Evolutionary conservation across 2,888 invertebrate species (phyloP), one percentile per base, ranked within the genome.

Genomic region (Protonemura montana): DNA sequence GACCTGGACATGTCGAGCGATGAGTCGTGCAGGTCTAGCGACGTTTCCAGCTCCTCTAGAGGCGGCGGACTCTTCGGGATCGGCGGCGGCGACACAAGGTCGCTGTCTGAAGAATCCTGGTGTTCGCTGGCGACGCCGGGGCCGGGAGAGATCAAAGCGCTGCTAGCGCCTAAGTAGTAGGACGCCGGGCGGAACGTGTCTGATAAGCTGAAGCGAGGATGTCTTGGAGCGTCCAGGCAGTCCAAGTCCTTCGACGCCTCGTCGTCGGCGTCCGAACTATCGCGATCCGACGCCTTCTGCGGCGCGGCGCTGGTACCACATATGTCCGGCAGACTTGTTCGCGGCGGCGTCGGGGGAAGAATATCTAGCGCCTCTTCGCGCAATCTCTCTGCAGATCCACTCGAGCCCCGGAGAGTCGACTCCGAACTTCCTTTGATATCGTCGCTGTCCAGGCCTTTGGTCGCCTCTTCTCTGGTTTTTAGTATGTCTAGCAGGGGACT

Each of bases 131-230:
- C 85, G 21, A 87, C 86, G 16, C 87, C 87, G 25, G 86, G 85
- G 0, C 86, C 76, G 16, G 59, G 59, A 59, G 88, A 88, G 25
- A 90, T 87, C 87, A 86, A 41, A n/a, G 85, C 86, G 89, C 94
- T 95, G 0, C 94, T 94, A 30, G 94, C 94, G 29, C 95, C 95
- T 80, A 97, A 91, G 90, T 97, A 97, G 90, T 97, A 97, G 0
- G 97, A 97, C 0, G 97, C 97, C 0, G 97, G 97, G 86, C 97
- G 93, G 90, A 97, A 97, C 0, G 96, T 97, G 90, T 97, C 97
- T 0, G 97, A 97, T 86, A 97, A 93, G 91, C 97, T 97, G 90
- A 97, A 97, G 88, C 97, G 93, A 0, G 94, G 94, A 89, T 96
- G 95, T 81, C 95, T 93, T 0, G 96, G 94, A 76, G 94, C 92